Evolutionary conservation across 2,797 vertebrate species (phyloP).

Genomic region (Oreochromis mossambicus): DNA sequence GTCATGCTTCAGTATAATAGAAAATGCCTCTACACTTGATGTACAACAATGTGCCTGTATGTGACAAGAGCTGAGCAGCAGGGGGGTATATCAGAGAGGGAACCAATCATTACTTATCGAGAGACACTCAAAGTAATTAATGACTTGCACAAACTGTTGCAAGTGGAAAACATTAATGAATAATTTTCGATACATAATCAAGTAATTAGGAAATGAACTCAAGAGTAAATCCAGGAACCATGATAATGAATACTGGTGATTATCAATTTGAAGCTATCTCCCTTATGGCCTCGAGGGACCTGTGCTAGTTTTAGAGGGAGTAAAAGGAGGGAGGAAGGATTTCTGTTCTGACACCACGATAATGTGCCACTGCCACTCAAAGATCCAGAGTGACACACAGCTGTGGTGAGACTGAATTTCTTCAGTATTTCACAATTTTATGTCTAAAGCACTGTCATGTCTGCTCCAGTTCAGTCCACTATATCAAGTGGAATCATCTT

Average conservation of each 20-base stretch:
- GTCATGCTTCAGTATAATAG: slow-evolving; percentile 23
- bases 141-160: slow-evolving; percentile 76
- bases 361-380: slow-evolving; percentile 66
- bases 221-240: slow-evolving; percentile 75
- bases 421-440: slow-evolving; percentile 27
- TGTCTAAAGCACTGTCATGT: slow-evolving; percentile 59
- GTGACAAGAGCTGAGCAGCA: slow-evolving; percentile 37
- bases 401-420: slow-evolving; percentile 43
- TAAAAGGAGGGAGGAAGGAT: slow-evolving; percentile 28
- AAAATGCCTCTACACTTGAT: slow-evolving; percentile 24
- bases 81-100: slow-evolving; percentile 47
- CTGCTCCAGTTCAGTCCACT: slow-evolving; percentile 65
- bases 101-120: slow-evolving; percentile 74
- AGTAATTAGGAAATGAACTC: slow-evolving; percentile 82
- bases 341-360: slow-evolving; percentile 52
- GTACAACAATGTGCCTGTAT: slow-evolving; percentile 35
- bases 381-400: slow-evolving; percentile 63
- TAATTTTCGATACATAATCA: slow-evolving; percentile 81
- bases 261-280: slow-evolving; percentile 80
- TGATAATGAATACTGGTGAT: slow-evolving; percentile 78
- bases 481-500: slow-evolving; percentile 64
- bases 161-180: slow-evolving; percentile 78
- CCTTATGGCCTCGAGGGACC: slow-evolving; percentile 64
- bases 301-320: slow-evolving; percentile 65
- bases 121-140: slow-evolving; percentile 78